Base-by-base conservation (phyloP, 2,113 vertebrate genomes). In the Atlantisia rogersi region DNA sequence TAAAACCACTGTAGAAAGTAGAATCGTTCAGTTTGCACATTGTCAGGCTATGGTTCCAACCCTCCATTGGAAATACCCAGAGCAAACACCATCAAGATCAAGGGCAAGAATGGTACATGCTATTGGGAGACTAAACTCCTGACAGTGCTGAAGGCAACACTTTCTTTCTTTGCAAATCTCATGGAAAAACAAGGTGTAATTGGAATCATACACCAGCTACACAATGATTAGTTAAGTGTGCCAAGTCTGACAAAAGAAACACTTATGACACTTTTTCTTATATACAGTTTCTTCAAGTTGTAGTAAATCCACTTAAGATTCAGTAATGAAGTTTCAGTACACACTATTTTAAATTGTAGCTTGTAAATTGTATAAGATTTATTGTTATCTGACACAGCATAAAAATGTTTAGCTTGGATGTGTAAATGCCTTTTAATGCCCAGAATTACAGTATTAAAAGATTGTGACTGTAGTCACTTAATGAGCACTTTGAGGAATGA, bases 71-170 rank as follows among this genome's bases (percentile, higher is more conserved):
- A 46, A 88, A 56, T 13, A 77, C 3, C 5, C 31, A 69, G 50
- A 37, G 44, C 25, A 62, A 81, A 60, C 13, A n/a, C 16, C 11
- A 56, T 5, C 35, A 82, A 31, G 18, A 28, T 7, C 0, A 2
- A 83, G 31, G 19, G 14, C 6, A 12, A 73, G 55, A 86, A 48
- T 0, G 0, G 15, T 19, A 37, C 48, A 46, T 1, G 0, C 3
- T 28, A 28, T 3, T 39, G 12, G 40, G 46, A 60, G 35, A 50
- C 25, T 20, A 55, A 78, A 39, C 5, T 77, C 62, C 29, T 35
- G 18, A 16, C 0, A 3, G 12, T 7, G 3, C 39, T 60, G 60
- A 46, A 64, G 62, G 10, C 44, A 76, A 9, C 19, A 5, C 3
- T 55, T 64, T 52, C 75, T 84, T 48, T 56, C 75, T 84, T 48